A percentile compares a stretch with the other conserved stretches of the same genome.
phyloP scores from a whole-genome alignment of 2,888 invertebrate species.

The Agriotes lineatus region DNA sequence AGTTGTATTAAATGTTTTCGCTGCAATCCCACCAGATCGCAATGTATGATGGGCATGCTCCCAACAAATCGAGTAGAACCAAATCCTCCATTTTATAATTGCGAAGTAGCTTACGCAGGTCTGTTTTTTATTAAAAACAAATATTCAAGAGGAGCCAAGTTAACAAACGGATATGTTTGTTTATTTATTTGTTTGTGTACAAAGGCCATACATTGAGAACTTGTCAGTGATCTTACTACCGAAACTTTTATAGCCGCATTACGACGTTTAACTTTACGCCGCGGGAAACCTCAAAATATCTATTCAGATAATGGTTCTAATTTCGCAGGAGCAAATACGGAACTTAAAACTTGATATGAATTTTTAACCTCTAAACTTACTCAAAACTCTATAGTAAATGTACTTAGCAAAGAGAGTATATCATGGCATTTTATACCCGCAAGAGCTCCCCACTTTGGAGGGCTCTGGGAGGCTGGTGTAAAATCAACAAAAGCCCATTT shows the following conservation, averaged over 20 bases:
- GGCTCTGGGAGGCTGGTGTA: constrained; percentile 59
- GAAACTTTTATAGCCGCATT: constrained; percentile 56
- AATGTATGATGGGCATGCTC: constrained; percentile 44
- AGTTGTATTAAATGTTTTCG: constrained; percentile 34
- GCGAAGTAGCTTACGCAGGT: constrained; percentile 51
- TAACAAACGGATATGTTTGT: constrained; percentile 50
- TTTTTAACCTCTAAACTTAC: not conserved
- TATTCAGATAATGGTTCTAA: constrained; percentile 58
- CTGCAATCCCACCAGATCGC: constrained; percentile 27
- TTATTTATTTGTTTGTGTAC: constrained; percentile 54
- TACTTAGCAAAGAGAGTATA: constrained; percentile 29
- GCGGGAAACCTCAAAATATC: constrained; percentile 52
- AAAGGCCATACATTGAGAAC: constrained; percentile 56
- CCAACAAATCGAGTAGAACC: constrained; percentile 26
- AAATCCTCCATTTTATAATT: constrained; percentile 31
- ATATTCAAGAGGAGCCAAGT: constrained; percentile 36
- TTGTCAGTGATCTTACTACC: constrained; percentile 52
- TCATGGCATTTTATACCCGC: constrained; percentile 57
- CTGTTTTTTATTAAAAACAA: constrained; percentile 47
- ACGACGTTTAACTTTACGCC: constrained; percentile 52
- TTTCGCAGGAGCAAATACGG: constrained; percentile 54
- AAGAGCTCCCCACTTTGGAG: constrained; percentile 55
- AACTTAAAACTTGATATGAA: not conserved
- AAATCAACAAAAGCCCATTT: constrained; percentile 57
- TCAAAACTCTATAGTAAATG: not conserved